phyloP scores from a whole-genome alignment of 2,113 vertebrate genomes.

The Ceyx margarethae region DNA sequence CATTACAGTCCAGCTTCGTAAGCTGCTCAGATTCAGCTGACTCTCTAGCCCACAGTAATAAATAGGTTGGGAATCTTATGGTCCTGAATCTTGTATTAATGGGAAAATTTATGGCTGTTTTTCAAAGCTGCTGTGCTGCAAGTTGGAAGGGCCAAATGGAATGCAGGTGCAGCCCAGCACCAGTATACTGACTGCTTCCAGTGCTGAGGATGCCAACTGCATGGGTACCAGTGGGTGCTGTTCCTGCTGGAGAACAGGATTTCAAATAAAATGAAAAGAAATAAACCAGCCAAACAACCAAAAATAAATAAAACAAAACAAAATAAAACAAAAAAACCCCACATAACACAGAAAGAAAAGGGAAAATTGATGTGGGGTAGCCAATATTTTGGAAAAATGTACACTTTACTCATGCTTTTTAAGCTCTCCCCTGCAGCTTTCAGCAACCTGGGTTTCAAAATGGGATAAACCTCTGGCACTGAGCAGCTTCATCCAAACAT shows the following conservation, averaged over 20 bases:
- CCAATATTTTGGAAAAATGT: background rate
- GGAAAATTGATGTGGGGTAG: background rate
- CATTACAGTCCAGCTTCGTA: background rate
- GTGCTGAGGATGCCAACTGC: background rate
- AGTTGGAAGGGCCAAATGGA: background rate
- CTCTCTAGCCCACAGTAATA: background rate
- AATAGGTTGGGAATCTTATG: background rate
- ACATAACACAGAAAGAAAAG: too few relatives aligned
- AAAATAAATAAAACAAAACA: too few relatives aligned
- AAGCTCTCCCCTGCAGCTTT: background rate
- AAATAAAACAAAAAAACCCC: too few relatives aligned
- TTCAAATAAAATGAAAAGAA: background rate
- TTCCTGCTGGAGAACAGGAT: background rate
- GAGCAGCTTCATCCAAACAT: background rate
- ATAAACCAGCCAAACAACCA: background rate
- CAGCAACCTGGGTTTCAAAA: constrained; percentile 22
- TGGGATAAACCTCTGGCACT: constrained; percentile 21
- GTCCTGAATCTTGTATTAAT: background rate
- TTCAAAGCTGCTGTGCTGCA: background rate
- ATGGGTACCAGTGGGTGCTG: background rate
- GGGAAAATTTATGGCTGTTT: background rate
- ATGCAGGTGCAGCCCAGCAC: background rate
- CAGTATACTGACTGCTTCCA: background rate
- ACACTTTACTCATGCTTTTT: background rate
- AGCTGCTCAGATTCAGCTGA: background rate